Evolutionary conservation across 1,140 invertebrate species (phyloP), one percentile per base, ranked within the genome.

Genomic region (Drosophila arizonae): DNA sequence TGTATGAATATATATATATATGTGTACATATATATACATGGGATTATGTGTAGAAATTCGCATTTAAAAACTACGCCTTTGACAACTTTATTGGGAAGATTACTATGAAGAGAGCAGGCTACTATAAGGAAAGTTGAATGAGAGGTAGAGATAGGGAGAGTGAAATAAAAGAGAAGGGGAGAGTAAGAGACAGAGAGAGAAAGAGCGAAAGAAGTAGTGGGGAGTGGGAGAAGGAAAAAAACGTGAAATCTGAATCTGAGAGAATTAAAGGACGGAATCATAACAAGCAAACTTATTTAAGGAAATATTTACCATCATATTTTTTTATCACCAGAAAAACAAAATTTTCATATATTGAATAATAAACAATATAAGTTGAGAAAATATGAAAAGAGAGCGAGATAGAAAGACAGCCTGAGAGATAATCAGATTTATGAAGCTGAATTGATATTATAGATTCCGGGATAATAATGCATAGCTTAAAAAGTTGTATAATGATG

Each of bases 1-100:
- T 66, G 13, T 50, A 17, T 6, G 39, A 26, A 39, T 62, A 17
- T 62, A 17, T 24, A 67, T 30, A 41, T 11, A 55, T 4, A 39
- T 62, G 13, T 62, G 13, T 24, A 67, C 21, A 41, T 11, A 55
- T 4, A 8, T 46, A 50, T 28, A 28, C 26, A 28, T 4, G 5
- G 3, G 3, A 0, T 0, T 33, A 8, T 33, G 30, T 15, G 24
- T 28, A 28, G 13, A n/a, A 51, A 51, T 28, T 28, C 24, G 13
- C n/a, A 51, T 51, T 28, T 28, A 51, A 15, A 39, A 39, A 39
- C 36, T 2, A 39, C 36, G 3, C 36, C 9, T 8, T n/a, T 3
- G n/a, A 45, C 4, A 45, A 45, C 41, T 2, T 43, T 6, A 6
- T 15, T 15, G 10, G 26, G 6, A 33, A 33, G 33, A 33, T 9